Conservation (phyloP, 2,113 vertebrate genomes). For the Albula goreensis region DNA sequence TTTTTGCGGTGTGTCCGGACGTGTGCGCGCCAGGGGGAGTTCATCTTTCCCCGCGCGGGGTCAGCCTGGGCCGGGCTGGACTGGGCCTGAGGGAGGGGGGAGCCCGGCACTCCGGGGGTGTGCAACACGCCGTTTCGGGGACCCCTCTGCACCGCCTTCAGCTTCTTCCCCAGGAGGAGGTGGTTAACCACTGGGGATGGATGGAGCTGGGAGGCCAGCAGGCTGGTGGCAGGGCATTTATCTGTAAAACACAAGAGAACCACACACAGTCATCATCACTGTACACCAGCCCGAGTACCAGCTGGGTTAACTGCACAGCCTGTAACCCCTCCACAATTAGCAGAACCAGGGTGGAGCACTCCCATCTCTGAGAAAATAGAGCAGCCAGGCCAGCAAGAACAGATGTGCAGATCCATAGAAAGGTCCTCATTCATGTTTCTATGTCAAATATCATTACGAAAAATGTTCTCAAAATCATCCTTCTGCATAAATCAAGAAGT, state of each 20-base stretch:
- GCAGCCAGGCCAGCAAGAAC: background rate
- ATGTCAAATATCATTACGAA: background rate
- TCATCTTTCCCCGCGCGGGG: conserved; percentile 70
- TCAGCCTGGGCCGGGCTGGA: conserved; percentile 49
- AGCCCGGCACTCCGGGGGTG: conserved; percentile 60
- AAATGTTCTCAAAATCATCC: background rate
- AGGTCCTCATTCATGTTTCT: background rate
- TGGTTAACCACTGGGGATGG: conserved; percentile 91
- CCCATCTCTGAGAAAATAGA: background rate
- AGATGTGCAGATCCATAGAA: background rate
- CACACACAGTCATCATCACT: background rate
- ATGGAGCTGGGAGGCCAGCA: conserved; percentile 89
- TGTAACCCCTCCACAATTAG: background rate
- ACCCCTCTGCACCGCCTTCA: conserved; percentile 65
- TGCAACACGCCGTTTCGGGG: conserved; percentile 72
- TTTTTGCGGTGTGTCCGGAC: conserved; percentile 87
- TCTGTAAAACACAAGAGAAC: conserved; percentile 71
- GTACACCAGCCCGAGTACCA: background rate
- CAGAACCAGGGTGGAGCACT: background rate
- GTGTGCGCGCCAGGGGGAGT: conserved; percentile 88
- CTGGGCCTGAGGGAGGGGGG: conserved; percentile 59
- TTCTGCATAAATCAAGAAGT: background rate
- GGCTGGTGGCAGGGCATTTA: conserved; percentile 86
- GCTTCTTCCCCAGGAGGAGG: conserved; percentile 90
- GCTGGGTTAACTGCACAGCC: background rate